Evolutionary conservation across 2,113 vertebrate species (phyloP).

Genomic region (Ictidomys tridecemlineatus): DNA sequence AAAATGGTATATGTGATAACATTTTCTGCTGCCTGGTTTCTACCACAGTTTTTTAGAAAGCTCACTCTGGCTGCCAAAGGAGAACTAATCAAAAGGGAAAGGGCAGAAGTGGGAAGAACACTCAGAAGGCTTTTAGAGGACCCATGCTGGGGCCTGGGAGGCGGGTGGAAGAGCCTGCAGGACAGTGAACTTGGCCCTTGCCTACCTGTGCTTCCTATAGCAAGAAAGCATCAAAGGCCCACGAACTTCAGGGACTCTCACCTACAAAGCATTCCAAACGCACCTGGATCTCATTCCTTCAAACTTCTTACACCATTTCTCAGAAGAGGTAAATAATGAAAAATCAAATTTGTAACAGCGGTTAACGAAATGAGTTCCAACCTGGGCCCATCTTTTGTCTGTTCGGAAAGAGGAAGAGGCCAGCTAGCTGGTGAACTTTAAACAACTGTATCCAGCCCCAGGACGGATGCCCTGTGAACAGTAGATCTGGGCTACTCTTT

Average conservation of each 20-base stretch:
- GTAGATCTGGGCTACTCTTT: too few relatives aligned
- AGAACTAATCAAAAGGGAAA: background rate
- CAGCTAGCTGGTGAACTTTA: background rate
- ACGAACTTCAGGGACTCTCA: background rate
- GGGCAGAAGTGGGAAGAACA: too few relatives aligned
- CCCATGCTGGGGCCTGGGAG: fast-evolving
- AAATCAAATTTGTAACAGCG: background rate
- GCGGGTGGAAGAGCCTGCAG: too few relatives aligned
- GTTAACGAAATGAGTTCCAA: background rate
- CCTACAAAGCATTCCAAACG: background rate
- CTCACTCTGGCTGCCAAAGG: background rate
- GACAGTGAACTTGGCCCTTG: background rate
- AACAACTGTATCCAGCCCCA: background rate
- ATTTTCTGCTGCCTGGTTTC: background rate
- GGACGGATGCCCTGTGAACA: too few relatives aligned
- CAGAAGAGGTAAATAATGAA: background rate
- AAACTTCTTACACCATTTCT: background rate
- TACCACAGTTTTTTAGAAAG: background rate
- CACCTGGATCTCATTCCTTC: background rate
- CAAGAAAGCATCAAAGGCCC: background rate
- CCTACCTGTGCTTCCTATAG: too few relatives aligned
- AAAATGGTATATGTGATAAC: background rate
- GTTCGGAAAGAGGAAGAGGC: background rate
- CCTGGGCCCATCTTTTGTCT: background rate
- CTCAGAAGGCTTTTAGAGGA: background rate